These are phyloP conservation scores for Pelusios castaneus DNA, from an alignment of 2,113 vertebrate genomes.

Conservation along the genomic window DNA sequence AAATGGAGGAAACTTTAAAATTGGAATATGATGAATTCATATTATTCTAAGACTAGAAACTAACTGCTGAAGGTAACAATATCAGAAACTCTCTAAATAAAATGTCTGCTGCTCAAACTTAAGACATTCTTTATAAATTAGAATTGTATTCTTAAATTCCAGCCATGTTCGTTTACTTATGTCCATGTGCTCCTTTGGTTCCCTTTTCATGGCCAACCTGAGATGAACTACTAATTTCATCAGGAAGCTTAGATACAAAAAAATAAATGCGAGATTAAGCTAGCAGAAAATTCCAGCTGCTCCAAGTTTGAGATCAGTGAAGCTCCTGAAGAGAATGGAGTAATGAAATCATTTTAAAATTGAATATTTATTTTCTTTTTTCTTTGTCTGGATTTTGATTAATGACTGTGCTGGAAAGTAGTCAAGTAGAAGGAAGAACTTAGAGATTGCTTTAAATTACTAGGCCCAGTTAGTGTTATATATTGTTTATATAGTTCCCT, in stretches of 20 bases:
- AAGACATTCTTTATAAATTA: background rate
- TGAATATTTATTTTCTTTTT: background rate
- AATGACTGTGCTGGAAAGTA: background rate
- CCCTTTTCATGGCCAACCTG: background rate
- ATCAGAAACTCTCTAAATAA: background rate
- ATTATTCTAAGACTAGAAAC: background rate
- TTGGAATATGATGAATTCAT: rapidly evolving
- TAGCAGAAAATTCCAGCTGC: background rate
- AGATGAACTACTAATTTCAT: background rate
- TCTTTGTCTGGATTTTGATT: background rate
- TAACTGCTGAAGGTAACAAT: background rate
- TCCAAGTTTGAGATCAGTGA: background rate
- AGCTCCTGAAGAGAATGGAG: background rate
- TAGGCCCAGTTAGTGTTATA: rapidly evolving
- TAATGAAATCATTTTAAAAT: background rate
- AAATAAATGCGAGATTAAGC: background rate
- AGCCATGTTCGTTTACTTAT: background rate
- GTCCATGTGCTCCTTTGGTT: background rate
- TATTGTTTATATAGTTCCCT: background rate
- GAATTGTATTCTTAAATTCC: background rate
- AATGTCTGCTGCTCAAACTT: background rate
- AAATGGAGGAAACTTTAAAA: background rate
- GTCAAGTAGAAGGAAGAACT: background rate
- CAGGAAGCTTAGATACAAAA: background rate
- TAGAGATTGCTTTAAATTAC: background rate